Evolutionary conservation across 2,888 invertebrate species (phyloP).

Genomic region (Capitulum mitella): DNA sequence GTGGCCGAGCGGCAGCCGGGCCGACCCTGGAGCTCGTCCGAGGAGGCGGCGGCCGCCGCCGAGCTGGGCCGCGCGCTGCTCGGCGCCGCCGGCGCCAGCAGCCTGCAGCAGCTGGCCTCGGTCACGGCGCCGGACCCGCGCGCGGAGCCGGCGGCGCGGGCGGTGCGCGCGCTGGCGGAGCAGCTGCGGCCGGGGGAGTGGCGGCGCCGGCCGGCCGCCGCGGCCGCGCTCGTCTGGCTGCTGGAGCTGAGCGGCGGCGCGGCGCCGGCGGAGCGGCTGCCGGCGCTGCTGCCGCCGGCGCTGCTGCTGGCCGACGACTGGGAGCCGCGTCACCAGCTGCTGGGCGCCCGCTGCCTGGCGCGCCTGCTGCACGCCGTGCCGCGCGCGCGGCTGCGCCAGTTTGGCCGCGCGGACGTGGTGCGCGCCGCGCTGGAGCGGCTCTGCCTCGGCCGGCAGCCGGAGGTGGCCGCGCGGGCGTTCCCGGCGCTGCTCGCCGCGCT

Average conservation of each 20-base stretch:
- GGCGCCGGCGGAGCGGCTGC: not conserved
- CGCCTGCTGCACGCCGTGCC: not conserved
- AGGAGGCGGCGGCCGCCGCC: not conserved
- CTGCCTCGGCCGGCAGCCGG: not conserved
- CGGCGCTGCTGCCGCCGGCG: not conserved
- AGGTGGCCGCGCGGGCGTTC: not conserved
- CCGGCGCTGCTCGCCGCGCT: not conserved
- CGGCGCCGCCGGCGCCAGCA: not conserved
- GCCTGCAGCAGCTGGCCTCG: not conserved
- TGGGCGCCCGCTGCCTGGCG: not conserved
- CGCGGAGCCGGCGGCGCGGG: not conserved
- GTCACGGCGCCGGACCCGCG: not conserved
- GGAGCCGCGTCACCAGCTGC: constrained; percentile 18
- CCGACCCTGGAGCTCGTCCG: not conserved
- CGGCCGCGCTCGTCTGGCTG: not conserved
- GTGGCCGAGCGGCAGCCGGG: not conserved
- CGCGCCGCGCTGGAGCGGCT: not conserved
- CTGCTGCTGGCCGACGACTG: constrained; percentile 12
- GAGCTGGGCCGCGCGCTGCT: not conserved
- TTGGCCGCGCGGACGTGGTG: not conserved
- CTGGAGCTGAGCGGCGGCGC: not conserved
- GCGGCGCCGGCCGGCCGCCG: not conserved
- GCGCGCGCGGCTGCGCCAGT: not conserved
- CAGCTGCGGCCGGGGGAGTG: not conserved
- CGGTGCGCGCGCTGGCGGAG: not conserved